Evolutionary conservation across 2,888 invertebrate genomes (phyloP).

Genomic region (Synanthedon vespiformis): DNA sequence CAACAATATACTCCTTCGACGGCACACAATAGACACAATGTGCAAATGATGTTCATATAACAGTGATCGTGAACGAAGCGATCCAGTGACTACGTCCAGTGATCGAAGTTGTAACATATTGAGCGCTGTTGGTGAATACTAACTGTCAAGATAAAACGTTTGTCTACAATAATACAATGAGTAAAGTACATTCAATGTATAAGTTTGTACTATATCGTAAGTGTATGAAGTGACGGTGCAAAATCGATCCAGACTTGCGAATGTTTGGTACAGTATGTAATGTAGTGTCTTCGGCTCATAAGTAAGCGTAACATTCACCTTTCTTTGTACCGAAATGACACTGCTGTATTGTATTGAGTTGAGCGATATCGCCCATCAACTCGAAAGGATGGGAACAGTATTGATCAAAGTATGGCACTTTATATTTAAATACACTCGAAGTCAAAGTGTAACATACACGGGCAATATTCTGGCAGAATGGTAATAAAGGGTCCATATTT

Average conservation of each 20-base stretch:
- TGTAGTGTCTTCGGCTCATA: constrained; percentile 43
- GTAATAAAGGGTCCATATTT: constrained; percentile 31
- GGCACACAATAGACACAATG: constrained; percentile 17
- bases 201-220: constrained; percentile 18
- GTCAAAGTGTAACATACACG: constrained; percentile 37
- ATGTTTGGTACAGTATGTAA: constrained; percentile 35
- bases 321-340: constrained; percentile 34
- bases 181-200: constrained; percentile 23
- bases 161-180: constrained; percentile 15
- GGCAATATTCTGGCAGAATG: constrained; percentile 38
- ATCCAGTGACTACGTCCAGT: constrained; percentile 15
- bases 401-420: constrained; percentile 71
- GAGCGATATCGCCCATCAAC: constrained; percentile 24
- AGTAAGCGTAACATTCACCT: constrained; percentile 47
- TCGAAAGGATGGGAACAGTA: constrained; percentile 41
- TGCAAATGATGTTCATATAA: not conserved
- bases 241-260: constrained; percentile 71
- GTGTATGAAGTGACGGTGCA: constrained; percentile 72
- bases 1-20: constrained; percentile 47
- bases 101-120: constrained; percentile 56
- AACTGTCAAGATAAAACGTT: constrained; percentile 17
- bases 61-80: constrained; percentile 1
- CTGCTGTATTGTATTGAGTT: constrained; percentile 21
- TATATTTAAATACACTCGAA: constrained; percentile 47
- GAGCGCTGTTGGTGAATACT: constrained; percentile 31